These are phyloP conservation scores for Rachycentron canadum DNA, from an alignment of 2,797 vertebrate genomes.

Conservation along the genomic window DNA sequence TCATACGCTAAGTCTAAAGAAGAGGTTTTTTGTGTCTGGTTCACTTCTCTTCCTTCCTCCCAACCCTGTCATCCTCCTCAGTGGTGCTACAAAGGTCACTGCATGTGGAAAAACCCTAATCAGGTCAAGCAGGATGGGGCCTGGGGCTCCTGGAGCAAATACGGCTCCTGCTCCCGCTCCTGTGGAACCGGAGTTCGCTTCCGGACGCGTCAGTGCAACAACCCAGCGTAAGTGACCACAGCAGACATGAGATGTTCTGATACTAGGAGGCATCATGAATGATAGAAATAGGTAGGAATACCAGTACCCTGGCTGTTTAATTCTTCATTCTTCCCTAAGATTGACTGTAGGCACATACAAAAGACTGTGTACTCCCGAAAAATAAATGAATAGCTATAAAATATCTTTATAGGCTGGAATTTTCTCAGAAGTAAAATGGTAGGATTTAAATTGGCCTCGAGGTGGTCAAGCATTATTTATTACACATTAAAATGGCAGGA, in stretches of 20 bases:
- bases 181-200: constrained; percentile 95
- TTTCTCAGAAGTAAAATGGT: background rate
- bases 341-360: background rate
- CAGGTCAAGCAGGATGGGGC: constrained; percentile 94
- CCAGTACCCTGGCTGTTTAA: background rate
- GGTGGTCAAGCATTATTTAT: background rate
- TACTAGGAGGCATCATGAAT: background rate
- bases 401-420: too few relatives aligned
- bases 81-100: constrained; percentile 99
- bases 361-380: background rate
- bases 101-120: constrained; percentile 98
- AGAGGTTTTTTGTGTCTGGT: background rate
- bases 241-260: background rate
- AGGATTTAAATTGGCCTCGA: background rate
- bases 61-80: constrained; percentile 57
- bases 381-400: background rate
- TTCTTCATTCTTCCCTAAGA: too few relatives aligned
- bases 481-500: background rate
- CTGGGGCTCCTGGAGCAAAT: constrained; percentile 96
- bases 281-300: background rate
- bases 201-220: constrained; percentile 95
- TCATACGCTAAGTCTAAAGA: background rate
- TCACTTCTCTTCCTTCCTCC: constrained; percentile 5
- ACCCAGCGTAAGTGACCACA: constrained; percentile 88
- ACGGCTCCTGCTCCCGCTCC: constrained; percentile 93